Evolutionary conservation across 2,113 vertebrate species (phyloP), one percentile per base, ranked within the genome.

Genomic region (Oncorhynchus mykiss): DNA sequence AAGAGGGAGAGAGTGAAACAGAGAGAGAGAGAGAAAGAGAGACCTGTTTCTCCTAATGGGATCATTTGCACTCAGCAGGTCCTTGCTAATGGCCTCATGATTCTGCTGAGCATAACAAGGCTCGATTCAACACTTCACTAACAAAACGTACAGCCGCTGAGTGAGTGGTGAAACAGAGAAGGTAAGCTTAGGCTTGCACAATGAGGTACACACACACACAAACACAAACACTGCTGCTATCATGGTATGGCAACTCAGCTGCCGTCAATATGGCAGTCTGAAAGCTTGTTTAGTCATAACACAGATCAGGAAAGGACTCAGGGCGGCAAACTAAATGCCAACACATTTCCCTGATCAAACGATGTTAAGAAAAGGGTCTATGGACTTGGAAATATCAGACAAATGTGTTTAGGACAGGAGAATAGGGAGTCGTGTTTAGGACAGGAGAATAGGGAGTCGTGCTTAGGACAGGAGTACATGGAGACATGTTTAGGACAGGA

Each of bases 341-440:
- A 64, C 71, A 29, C 75, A 18, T 71, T 71, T 65, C 29, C 73
- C 74, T 86, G 84, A 92, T 90, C 90, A 90, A 91, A 90, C 81
- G 79, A 66, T 67, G 72, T 78, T 90, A 88, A 89, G 75, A 85
- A 60, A 76, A 72, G 78, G 75, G 82, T 82, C 81, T 83, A 82
- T 83, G 85, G 88, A 88, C 82, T 73, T 60, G 76, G 73, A 87
- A 91, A 91, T 88, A 84, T 76, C 83, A 88, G 70, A 48, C n/a
- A 86, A 78, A 84, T 70, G 76, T 70, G 78, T 78, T 73, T 72
- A 78, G 70, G 81, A 85, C 78, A 80, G 71, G 74, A 71, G 7
- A 27, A 39, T 8, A 27, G 27, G 27, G 27, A 27, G 27, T 0
- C 27, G 2, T 1, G 31, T 31, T 31, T 31, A 31, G 31, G 31